phyloP scores from a whole-genome alignment of 2,113 vertebrate genomes.

The Tyto alba region DNA sequence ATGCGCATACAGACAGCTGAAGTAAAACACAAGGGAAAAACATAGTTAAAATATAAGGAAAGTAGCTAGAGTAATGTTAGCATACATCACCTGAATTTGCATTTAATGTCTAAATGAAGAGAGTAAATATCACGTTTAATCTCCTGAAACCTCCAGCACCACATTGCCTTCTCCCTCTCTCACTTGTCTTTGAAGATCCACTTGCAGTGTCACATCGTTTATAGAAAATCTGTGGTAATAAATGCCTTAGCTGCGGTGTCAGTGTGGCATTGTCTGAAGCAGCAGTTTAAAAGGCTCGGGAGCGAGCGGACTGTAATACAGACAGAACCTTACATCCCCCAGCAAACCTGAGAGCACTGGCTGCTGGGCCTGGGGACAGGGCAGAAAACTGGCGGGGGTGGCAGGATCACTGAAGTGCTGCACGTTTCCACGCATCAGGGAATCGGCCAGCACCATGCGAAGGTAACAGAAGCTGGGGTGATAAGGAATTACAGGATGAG shows the following conservation, averaged over 20 bases:
- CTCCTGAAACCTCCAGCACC: background rate
- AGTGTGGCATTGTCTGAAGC: background rate
- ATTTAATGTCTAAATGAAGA: background rate
- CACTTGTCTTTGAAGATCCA: background rate
- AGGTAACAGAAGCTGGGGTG: background rate
- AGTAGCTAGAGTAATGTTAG: background rate
- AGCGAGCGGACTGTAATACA: background rate
- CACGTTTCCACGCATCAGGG: background rate
- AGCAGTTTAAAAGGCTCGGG: background rate
- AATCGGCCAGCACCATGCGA: background rate
- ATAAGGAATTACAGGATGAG: background rate
- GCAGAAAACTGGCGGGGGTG: background rate
- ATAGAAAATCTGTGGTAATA: background rate
- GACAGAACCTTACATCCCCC: background rate
- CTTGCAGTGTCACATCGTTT: background rate
- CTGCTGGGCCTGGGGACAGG: background rate
- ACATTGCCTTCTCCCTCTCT: background rate
- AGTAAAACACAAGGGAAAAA: background rate
- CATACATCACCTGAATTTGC: background rate
- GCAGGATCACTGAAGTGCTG: background rate
- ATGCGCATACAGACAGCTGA: rapidly evolving
- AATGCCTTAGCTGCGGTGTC: background rate
- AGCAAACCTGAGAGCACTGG: background rate
- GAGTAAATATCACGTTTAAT: background rate
- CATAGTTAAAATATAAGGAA: background rate